Evolutionary conservation across 2,888 invertebrate genomes (phyloP), one percentile per base, ranked within the genome.

Genomic region (Capitulum mitella): DNA sequence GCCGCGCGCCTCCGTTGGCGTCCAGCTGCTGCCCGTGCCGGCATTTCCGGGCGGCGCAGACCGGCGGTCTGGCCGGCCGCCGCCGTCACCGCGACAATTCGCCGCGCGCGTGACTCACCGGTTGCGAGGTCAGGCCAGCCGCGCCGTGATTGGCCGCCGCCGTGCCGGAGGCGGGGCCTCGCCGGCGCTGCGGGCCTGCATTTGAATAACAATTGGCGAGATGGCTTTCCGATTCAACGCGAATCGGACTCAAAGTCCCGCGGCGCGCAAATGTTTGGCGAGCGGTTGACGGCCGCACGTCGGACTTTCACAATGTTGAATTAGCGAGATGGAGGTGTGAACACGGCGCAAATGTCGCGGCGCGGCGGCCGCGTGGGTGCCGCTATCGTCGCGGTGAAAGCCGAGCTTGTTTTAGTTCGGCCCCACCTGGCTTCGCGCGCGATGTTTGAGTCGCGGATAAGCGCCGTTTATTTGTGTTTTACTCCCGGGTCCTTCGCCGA

Each of bases 31-130:
- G 29, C 58, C 6, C 1, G n/a, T 12, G 43, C 29, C n/a, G n/a
- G 58, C 58, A 26, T 26, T 5, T 3, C 58, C 51, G 51, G 51
- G 6, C 51, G 51, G 26, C 22, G 51, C 51, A 22, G 51, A 19
- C 51, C 6, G 22, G 51, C 51, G 51, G 51, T 51, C 29, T 29
- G 58, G 58, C 29, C 29, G 29, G 77, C 78, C 76, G 80, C 82
- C 43, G 80, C 78, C 37, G 82, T 79, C 3, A 82, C 80, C 3
- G 58, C 58, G 29, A 29, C 58, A 61, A 61, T 64, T 29, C 29
- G 64, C 64, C 34, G 64, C 29, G 29, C 14, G 29, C 34, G 64
- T 64, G 64, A 64, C 64, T 64, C 64, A 64, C 19, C 64, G 34
- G 16, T 19, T 5, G 5, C 64, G 34, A 64, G 61, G 64, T 64